phyloP scores from a whole-genome alignment of 2,888 invertebrate genomes.

The Drosophila neonasuta region DNA sequence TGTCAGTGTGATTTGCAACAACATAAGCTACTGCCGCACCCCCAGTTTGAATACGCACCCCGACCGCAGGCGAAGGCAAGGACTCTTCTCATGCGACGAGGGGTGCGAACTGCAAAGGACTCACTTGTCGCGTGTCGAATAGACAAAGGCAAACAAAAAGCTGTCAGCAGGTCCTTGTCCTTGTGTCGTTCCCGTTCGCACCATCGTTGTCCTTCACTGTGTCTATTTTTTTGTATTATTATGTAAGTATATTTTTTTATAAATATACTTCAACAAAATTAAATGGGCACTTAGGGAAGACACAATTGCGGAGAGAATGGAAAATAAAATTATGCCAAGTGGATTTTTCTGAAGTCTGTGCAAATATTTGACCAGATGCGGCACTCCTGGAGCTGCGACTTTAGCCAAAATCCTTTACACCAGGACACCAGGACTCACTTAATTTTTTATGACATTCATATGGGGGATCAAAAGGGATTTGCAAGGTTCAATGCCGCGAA shows the following conservation, averaged over 20 bases:
- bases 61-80: slow-evolving; percentile 47
- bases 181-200: slow-evolving; percentile 1
- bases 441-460: slow-evolving; percentile 71
- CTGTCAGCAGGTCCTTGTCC: slow-evolving; percentile 71
- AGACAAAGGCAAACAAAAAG: slow-evolving; percentile 65
- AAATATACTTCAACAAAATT: slow-evolving; percentile 70
- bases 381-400: slow-evolving; percentile 23
- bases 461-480: slow-evolving; percentile 71
- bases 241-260: slow-evolving; percentile 46
- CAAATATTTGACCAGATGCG: slow-evolving; percentile 80
- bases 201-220: slow-evolving; percentile 31
- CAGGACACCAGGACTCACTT: slow-evolving; percentile 53
- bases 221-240: slow-evolving; percentile 40
- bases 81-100: slow-evolving; percentile 23
- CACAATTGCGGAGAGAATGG: slow-evolving; percentile 40
- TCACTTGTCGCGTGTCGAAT: slow-evolving; percentile 63
- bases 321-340: slow-evolving; percentile 64
- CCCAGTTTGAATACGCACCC: slow-evolving; percentile 38
- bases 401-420: slow-evolving; percentile 23
- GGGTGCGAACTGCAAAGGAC: slow-evolving; percentile 43
- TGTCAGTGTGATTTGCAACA: slow-evolving; percentile 73
- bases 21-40: slow-evolving; percentile 67
- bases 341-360: slow-evolving; percentile 54
- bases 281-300: slow-evolving; percentile 68
- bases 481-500: slow-evolving; percentile 55